Evolutionary conservation across 2,113 vertebrate genomes (phyloP), one percentile per base, ranked within the genome.

Genomic region (Oxygymnocypris stewartii): DNA sequence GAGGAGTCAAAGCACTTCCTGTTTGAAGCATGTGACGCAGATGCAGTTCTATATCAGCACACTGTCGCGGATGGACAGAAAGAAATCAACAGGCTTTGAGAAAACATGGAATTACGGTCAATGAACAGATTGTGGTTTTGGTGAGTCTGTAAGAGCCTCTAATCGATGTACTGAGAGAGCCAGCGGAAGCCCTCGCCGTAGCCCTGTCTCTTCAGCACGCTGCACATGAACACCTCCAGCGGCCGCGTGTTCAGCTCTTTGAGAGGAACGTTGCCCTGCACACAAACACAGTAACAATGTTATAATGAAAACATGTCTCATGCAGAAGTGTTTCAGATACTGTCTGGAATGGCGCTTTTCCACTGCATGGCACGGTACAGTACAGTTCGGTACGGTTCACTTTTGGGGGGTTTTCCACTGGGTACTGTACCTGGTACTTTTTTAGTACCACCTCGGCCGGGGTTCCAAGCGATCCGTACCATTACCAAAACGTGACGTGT

Each of bases 121-220:
- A 31, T 31, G 28, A 1, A 31, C 28, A 31, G 28, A 31, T 31
- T 31, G 28, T 31, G 28, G 28, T 31, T 31, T 31, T 31, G 28
- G 28, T 31, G 28, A 31, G 28, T 31, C 28, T 31, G 28, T 31
- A 31, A 31, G 28, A 31, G 28, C 78, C 63, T 88, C 94, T 95
- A 98, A 82, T 99, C 95, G 87, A 99, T 99, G 94, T 99, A 99
- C 92, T 99, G 98, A 1, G 98, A 97, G 93, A 99, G 96, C 98
- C 98, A 99, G 91, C 98, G 98, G 95, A 99, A 99, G 54, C 98
- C 98, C 92, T 99, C 98, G 0, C 98, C 98, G 0, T 99, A 99
- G 76, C 98, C 98, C 94, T 99, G 97, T 88, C 97, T 96, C 96
- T 99, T 99, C 18, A 99, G 93, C 93, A 99, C 98, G 1, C 97